Evolutionary conservation across 1,140 invertebrate genomes (phyloP).

Genomic region (Drosophila bipectinata): DNA sequence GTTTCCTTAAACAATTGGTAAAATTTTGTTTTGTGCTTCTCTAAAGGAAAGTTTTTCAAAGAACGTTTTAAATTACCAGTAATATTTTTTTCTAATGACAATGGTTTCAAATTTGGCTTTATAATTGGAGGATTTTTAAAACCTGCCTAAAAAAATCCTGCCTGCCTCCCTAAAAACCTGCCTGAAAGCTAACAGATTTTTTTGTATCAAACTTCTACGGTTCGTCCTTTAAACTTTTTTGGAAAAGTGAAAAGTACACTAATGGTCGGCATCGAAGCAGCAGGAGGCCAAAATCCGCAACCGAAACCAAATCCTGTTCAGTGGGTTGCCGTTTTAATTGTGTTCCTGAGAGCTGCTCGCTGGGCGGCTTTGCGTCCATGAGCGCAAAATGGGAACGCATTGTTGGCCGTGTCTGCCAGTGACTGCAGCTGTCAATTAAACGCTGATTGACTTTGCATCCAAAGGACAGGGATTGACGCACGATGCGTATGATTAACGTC

Average conservation of each 20-base stretch:
- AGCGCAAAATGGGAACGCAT: constrained; percentile 7
- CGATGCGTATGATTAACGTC: constrained; percentile 76
- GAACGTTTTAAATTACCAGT: not conserved
- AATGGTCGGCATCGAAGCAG: constrained; percentile 25
- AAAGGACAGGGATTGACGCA: constrained; percentile 42
- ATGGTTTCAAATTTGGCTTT: not conserved
- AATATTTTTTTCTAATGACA: not conserved
- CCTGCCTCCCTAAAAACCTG: not conserved
- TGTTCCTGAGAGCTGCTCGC: constrained; percentile 15
- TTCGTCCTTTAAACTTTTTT: not conserved
- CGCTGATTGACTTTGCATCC: constrained; percentile 73
- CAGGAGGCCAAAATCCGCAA: constrained; percentile 14
- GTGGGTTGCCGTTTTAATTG: constrained; percentile 45
- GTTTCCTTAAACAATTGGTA: not conserved
- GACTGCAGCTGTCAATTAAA: constrained; percentile 75
- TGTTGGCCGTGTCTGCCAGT: constrained; percentile 37
- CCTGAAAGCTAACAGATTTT: not conserved
- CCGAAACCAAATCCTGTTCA: constrained; percentile 31
- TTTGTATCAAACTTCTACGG: not conserved
- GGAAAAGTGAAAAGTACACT: constrained; percentile 6
- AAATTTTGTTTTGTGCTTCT: not conserved
- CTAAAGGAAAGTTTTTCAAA: not conserved
- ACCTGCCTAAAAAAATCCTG: not conserved
- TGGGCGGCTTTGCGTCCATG: constrained; percentile 1
- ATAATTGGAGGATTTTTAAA: not conserved